Percentiles rank a stretch among this genome's conserved stretches.
These are phyloP conservation scores for Xerus rutilus DNA, from an alignment of 2,797 vertebrate genomes.

Conservation along the genomic window DNA sequence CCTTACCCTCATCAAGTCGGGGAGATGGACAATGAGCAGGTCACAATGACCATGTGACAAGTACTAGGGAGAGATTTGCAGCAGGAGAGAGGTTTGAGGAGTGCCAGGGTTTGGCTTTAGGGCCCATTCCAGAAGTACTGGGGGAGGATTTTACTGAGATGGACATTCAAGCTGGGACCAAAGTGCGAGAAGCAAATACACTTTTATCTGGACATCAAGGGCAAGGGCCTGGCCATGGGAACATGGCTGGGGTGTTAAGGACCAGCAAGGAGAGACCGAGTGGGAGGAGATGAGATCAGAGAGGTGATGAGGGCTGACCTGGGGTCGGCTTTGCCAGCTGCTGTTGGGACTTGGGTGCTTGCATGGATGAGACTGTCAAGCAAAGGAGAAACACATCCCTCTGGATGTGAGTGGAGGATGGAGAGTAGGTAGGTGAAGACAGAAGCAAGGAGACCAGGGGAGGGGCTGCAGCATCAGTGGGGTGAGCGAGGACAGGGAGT, in stretches of 20 bases:
- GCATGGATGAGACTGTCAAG: background rate
- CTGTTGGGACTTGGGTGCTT: background rate
- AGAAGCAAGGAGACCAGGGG: background rate
- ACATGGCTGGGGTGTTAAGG: background rate
- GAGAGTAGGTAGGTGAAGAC: background rate
- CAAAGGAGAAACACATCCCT: background rate
- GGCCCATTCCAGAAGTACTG: background rate
- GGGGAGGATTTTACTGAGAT: background rate
- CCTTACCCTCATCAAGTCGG: background rate
- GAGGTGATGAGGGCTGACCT: too few species aligned
- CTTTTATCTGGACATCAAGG: background rate
- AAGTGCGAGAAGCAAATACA: background rate
- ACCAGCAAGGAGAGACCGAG: background rate
- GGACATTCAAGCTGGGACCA: background rate
- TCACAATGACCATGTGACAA: background rate
- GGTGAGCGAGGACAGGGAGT: background rate
- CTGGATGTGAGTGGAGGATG: background rate
- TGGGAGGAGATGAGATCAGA: background rate
- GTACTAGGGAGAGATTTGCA: background rate
- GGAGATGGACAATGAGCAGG: background rate
- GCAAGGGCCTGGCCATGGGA: background rate
- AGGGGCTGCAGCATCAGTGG: background rate
- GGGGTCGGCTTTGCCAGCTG: background rate
- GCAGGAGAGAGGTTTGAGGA: background rate
- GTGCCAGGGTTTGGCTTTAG: background rate